phyloP scores from a whole-genome alignment of 2,113 vertebrate species.

The Boulengeromyrus knoepffleri region DNA sequence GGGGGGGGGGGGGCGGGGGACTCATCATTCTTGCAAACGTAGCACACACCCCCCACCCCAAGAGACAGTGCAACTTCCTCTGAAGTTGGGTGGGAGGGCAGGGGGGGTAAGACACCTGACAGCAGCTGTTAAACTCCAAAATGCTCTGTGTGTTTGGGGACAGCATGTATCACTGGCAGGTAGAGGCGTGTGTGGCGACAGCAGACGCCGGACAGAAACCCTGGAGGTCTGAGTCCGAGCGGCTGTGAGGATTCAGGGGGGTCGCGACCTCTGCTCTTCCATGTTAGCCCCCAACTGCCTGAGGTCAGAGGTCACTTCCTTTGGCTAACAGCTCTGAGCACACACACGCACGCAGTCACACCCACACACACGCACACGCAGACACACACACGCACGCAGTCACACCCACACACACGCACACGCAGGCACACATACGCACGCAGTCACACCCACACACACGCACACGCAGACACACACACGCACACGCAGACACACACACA shows the following conservation, averaged over 20 bases:
- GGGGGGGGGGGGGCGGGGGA: no score
- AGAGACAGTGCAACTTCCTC: background rate
- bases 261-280: conserved; percentile 40
- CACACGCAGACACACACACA: background rate
- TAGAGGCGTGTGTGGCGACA: background rate
- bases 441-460: background rate
- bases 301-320: conserved; percentile 15
- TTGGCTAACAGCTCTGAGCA: background rate
- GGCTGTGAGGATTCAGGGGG: conserved; percentile 38
- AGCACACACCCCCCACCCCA: background rate
- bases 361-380: background rate
- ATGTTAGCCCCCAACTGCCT: conserved; percentile 35
- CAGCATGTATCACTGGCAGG: background rate
- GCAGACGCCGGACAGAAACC: background rate
- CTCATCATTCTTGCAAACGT: background rate
- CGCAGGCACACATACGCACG: background rate
- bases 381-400: background rate
- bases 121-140: background rate
- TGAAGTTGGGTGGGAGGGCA: background rate
- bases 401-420: background rate
- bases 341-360: background rate
- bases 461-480: background rate
- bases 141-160: background rate
- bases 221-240: background rate
- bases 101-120: background rate